Evolutionary conservation across 2,113 vertebrate genomes (phyloP).

Genomic region (Laterallus jamaicensis): DNA sequence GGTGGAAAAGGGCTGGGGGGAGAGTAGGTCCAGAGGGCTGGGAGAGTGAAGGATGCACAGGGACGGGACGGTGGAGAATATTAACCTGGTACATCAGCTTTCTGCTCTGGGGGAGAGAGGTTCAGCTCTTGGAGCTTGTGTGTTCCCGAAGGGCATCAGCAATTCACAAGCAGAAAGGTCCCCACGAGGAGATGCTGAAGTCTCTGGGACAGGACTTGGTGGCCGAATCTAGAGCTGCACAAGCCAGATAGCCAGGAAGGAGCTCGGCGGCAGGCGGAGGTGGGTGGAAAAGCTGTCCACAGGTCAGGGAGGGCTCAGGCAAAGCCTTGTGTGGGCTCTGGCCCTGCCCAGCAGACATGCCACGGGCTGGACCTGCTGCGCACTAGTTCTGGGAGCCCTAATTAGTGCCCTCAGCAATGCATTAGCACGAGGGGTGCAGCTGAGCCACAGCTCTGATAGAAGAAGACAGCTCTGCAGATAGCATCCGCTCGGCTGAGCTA

Average conservation of each 20-base stretch:
- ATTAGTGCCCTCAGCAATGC: background rate
- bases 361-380: background rate
- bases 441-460: background rate
- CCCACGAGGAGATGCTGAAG: accelerated
- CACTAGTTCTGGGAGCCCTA: background rate
- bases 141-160: background rate
- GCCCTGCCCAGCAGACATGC: background rate
- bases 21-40: background rate
- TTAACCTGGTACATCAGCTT: background rate
- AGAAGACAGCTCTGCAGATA: background rate
- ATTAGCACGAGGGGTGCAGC: background rate
- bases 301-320: background rate
- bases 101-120: background rate
- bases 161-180: background rate
- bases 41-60: background rate
- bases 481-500: background rate
- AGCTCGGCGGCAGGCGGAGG: background rate
- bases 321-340: background rate
- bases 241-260: background rate
- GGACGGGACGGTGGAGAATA: accelerated
- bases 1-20: background rate
- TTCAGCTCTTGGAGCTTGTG: background rate
- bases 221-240: background rate
- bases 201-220: background rate
- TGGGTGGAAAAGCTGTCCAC: background rate